Evolutionary conservation across 2,113 vertebrate species (phyloP).

Genomic region (Cygnus atratus): DNA sequence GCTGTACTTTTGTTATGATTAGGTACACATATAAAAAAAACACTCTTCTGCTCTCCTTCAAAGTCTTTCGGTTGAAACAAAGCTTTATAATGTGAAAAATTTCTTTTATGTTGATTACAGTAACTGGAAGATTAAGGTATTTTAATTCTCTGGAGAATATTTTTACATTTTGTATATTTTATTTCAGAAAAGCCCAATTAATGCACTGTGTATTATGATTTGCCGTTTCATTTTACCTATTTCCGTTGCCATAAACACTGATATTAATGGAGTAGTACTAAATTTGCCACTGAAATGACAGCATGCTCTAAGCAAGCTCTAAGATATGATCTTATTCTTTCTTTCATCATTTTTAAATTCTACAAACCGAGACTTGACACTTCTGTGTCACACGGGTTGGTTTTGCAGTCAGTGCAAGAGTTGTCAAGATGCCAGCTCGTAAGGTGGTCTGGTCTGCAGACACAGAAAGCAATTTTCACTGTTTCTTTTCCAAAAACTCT

Average conservation of each 20-base stretch:
- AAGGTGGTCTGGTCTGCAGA: neutral
- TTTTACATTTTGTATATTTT: neutral
- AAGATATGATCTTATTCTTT: neutral
- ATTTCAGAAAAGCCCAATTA: neutral
- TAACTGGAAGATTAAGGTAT: neutral
- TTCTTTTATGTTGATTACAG: neutral
- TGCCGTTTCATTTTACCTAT: neutral
- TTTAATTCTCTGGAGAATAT: neutral
- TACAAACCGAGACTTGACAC: rapidly evolving
- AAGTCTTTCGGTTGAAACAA: neutral
- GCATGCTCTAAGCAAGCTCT: neutral
- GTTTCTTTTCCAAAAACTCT: neutral
- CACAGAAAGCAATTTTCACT: neutral
- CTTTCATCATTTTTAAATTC: neutral
- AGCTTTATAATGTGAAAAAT: neutral
- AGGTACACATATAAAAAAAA: neutral
- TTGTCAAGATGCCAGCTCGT: neutral
- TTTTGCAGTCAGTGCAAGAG: neutral
- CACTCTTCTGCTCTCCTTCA: neutral
- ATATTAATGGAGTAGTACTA: neutral
- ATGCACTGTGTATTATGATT: neutral
- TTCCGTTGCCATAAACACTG: neutral
- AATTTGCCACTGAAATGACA: neutral
- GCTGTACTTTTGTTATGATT: neutral
- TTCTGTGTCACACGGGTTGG: neutral